Evolutionary conservation across 2,888 invertebrate species (phyloP).

Genomic region (Erebia ligea): DNA sequence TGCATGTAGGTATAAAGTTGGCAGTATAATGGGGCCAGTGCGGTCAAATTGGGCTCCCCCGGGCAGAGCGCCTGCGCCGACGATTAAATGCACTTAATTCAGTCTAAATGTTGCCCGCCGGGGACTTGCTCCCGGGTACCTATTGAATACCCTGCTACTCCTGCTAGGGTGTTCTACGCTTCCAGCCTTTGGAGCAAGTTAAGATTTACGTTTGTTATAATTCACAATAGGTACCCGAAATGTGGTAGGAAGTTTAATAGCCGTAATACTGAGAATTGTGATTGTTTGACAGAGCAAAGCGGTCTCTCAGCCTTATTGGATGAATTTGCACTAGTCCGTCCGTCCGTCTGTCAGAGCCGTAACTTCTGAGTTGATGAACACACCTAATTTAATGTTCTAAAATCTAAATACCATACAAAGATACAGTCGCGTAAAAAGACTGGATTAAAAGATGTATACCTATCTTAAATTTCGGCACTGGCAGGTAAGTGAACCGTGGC

Average conservation of each 20-base stretch:
- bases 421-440: no score
- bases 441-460: no score
- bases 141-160: constrained; percentile 25
- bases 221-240: background rate
- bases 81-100: constrained; percentile 79
- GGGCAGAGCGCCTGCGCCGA: constrained; percentile 66
- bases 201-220: background rate
- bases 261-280: no score
- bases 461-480: no score
- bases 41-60: constrained; percentile 54
- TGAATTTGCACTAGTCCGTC: no score
- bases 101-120: constrained; percentile 69
- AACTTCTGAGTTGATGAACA: no score
- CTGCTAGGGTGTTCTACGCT: constrained; percentile 30
- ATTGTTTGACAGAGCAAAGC: no score
- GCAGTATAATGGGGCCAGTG: constrained; percentile 43
- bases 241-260: background rate
- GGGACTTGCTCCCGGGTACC: constrained; percentile 39
- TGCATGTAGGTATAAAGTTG: constrained; percentile 35
- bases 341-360: no score
- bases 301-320: no score
- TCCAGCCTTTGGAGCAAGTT: background rate
- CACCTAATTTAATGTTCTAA: background rate
- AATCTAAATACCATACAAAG: no score
- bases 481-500: no score